A percentile compares a stretch with the other conserved stretches of the same genome.
These are phyloP conservation scores for Rhinopomastus cyanomelas DNA, from an alignment of 2,113 vertebrate species.

Conservation along the genomic window DNA sequence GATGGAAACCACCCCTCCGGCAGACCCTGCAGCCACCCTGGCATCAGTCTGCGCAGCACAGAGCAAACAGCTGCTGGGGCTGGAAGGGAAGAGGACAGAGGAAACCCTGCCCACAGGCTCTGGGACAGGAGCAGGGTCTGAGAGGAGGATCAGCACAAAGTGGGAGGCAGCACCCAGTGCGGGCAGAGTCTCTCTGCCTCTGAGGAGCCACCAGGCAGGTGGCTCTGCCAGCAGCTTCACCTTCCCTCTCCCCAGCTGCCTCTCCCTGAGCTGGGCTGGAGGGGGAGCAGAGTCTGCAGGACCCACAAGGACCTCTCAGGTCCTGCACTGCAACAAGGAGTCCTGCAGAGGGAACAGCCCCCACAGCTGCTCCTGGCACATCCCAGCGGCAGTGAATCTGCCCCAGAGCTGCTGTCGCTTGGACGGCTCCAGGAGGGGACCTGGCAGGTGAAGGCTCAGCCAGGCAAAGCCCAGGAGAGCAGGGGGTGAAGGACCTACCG, in stretches of 20 bases:
- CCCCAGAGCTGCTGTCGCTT: too few relatives aligned
- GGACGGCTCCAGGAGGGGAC: too few relatives aligned
- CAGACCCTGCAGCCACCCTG: accelerated
- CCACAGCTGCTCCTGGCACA: too few relatives aligned
- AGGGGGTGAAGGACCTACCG: constrained; percentile 8
- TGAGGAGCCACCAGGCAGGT: constrained; percentile 57
- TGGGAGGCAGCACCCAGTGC: accelerated
- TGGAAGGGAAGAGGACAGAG: background rate
- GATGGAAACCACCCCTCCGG: accelerated
- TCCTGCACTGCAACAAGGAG: too few relatives aligned
- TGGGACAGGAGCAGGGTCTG: accelerated
- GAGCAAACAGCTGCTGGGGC: background rate
- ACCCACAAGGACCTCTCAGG: too few relatives aligned
- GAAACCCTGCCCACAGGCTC: accelerated
- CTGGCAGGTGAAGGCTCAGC: too few relatives aligned
- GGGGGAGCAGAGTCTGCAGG: too few relatives aligned
- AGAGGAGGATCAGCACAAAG: background rate
- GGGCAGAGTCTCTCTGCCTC: constrained; percentile 68
- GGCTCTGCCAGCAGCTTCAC: too few relatives aligned
- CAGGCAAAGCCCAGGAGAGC: background rate
- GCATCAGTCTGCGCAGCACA: accelerated
- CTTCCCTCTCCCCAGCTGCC: too few relatives aligned
- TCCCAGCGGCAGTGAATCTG: too few relatives aligned
- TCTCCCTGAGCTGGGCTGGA: too few relatives aligned
- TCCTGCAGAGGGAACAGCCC: too few relatives aligned